These are phyloP conservation scores for Ormia ochracea DNA, from an alignment of 2,888 invertebrate genomes.

Conservation along the genomic window DNA sequence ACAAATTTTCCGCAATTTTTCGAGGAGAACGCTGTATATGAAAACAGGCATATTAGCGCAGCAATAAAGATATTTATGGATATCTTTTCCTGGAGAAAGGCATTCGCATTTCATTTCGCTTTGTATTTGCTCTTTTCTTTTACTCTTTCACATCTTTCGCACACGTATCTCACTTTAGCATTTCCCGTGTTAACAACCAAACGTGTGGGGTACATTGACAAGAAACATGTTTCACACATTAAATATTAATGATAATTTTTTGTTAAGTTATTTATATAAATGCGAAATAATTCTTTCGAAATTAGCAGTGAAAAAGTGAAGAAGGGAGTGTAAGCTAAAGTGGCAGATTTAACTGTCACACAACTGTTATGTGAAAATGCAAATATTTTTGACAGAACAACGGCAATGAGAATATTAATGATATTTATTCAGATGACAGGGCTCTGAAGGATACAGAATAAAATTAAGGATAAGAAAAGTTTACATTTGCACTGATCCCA, in stretches of 20 bases:
- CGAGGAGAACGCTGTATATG: too few relatives aligned
- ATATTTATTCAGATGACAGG: background rate
- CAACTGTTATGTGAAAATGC: background rate
- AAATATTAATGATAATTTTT: slow-evolving; percentile 53
- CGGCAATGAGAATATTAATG: slow-evolving; percentile 23
- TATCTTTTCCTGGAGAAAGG: too few relatives aligned
- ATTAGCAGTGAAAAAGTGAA: background rate
- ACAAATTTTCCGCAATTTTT: too few relatives aligned
- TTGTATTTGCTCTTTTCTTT: background rate
- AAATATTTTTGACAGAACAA: slow-evolving; percentile 23
- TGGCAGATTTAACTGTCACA: slow-evolving; percentile 18
- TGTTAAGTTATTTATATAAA: slow-evolving; percentile 38
- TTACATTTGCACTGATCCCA: too few relatives aligned
- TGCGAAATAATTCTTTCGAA: slow-evolving; percentile 26
- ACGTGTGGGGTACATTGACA: slow-evolving; percentile 28
- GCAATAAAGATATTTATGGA: too few relatives aligned
- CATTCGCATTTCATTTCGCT: background rate
- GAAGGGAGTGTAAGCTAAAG: background rate
- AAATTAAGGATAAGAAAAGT: too few relatives aligned
- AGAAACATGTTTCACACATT: slow-evolving; percentile 52
- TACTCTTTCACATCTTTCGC: background rate
- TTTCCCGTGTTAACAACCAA: slow-evolving; percentile 1
- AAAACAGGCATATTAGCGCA: too few relatives aligned
- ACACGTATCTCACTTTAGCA: background rate
- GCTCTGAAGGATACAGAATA: background rate